Percentiles rank a stretch among this genome's conserved stretches.
Conservation (phyloP, 64 coral and sea anemone genomes). For the Actinia equina region DNA sequence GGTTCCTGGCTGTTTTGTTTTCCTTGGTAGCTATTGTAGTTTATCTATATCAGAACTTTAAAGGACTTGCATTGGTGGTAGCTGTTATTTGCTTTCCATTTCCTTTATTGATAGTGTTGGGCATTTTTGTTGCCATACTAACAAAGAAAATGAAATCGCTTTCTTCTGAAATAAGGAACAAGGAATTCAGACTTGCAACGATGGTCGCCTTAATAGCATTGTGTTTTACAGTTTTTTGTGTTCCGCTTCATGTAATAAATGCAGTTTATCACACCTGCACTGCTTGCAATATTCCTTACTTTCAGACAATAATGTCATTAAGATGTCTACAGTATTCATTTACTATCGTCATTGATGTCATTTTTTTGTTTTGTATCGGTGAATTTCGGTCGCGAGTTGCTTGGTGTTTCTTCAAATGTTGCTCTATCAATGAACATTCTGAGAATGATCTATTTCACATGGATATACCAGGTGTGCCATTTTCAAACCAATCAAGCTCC, state of each 20-base stretch:
- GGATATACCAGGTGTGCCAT: constrained; percentile 17
- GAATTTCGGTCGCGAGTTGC: constrained; percentile 5
- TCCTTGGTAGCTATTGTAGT: background rate
- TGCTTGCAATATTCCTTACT: background rate
- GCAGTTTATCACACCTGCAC: background rate
- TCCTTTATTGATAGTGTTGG: background rate
- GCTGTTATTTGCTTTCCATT: background rate
- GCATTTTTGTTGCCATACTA: background rate
- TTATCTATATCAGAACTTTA: background rate
- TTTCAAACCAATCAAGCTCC: background rate
- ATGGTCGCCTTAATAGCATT: background rate
- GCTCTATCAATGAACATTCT: constrained; percentile 29
- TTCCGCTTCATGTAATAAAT: background rate
- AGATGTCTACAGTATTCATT: background rate
- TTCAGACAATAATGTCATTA: constrained; percentile 8
- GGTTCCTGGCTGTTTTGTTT: background rate
- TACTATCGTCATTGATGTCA: background rate
- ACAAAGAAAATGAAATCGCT: background rate
- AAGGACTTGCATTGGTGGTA: background rate
- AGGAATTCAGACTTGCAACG: background rate
- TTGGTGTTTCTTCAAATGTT: constrained; percentile 24
- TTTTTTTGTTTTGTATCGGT: background rate
- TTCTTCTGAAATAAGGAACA: background rate
- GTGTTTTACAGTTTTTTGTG: background rate
- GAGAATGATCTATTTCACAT: constrained; percentile 27